Percentiles rank a stretch among this genome's conserved stretches.
These are phyloP conservation scores for Dreissena polymorpha DNA, from an alignment of 1,140 invertebrate species.

Conservation along the genomic window DNA sequence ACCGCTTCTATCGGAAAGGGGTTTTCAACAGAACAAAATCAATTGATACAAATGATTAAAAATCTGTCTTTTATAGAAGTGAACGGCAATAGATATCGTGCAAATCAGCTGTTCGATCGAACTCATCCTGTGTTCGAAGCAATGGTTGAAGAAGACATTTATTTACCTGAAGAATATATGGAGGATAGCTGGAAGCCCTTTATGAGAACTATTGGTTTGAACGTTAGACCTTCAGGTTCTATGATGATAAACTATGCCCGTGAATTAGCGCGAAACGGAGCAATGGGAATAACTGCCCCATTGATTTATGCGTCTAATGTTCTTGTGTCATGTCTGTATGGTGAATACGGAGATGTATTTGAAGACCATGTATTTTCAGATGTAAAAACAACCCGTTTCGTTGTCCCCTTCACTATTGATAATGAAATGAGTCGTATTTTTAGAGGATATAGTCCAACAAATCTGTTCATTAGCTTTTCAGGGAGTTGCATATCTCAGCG, in stretches of 20 bases:
- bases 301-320: not conserved
- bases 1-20: no score
- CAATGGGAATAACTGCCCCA: not conserved
- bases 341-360: not conserved
- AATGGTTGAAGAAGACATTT: no score
- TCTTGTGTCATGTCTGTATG: constrained; percentile 1
- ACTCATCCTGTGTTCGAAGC: no score
- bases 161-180: no score
- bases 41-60: no score
- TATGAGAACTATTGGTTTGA: no score
- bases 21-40: no score
- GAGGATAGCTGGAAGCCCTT: no score
- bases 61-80: no score
- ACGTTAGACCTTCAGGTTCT: not conserved
- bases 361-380: not conserved
- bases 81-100: no score
- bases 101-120: no score
- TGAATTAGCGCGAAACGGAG: not conserved
- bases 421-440: not conserved
- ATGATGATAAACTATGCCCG: constrained; percentile 30
- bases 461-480: not conserved
- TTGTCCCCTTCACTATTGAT: constrained; percentile 7
- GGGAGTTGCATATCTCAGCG: not conserved
- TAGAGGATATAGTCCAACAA: not conserved
- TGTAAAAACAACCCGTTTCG: constrained; percentile 23